Evolutionary conservation across 2,888 invertebrate species (phyloP).

Genomic region (Eristalis pertinax): DNA sequence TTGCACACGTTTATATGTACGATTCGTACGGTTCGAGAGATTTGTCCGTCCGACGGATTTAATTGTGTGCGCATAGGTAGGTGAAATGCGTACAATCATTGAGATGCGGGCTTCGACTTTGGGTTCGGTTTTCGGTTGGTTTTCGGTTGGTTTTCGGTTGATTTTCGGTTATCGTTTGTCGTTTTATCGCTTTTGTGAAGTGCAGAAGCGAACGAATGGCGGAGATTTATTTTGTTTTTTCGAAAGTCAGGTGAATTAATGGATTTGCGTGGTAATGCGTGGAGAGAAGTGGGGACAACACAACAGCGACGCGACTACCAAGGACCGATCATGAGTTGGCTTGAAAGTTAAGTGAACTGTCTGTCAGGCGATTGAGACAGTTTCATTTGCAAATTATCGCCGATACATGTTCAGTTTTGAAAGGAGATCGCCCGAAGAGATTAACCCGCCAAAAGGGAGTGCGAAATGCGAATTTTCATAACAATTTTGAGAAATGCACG

Average conservation of each 20-base stretch:
- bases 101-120: slow-evolving; percentile 13
- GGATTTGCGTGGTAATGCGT: neutral
- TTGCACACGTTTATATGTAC: slow-evolving; percentile 32
- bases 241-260: slow-evolving; percentile 48
- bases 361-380: slow-evolving; percentile 31
- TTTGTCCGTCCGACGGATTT: slow-evolving; percentile 45
- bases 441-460: neutral
- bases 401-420: slow-evolving; percentile 18
- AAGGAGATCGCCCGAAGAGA: slow-evolving; percentile 5
- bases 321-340: slow-evolving; percentile 18
- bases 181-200: slow-evolving; percentile 6
- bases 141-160: neutral
- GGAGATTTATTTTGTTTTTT: slow-evolving; percentile 11
- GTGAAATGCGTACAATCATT: slow-evolving; percentile 66
- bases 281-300: neutral
- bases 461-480: neutral
- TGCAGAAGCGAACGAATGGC: slow-evolving; percentile 23
- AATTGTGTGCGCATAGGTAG: slow-evolving; percentile 55
- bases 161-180: neutral
- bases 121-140: neutral
- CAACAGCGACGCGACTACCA: neutral
- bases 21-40: slow-evolving; percentile 12
- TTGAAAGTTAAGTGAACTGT: slow-evolving; percentile 41
- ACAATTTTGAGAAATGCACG: neutral
- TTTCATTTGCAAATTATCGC: slow-evolving; percentile 27